Conservation (phyloP, 2,113 vertebrate genomes). For the Xiphophorus hellerii region DNA sequence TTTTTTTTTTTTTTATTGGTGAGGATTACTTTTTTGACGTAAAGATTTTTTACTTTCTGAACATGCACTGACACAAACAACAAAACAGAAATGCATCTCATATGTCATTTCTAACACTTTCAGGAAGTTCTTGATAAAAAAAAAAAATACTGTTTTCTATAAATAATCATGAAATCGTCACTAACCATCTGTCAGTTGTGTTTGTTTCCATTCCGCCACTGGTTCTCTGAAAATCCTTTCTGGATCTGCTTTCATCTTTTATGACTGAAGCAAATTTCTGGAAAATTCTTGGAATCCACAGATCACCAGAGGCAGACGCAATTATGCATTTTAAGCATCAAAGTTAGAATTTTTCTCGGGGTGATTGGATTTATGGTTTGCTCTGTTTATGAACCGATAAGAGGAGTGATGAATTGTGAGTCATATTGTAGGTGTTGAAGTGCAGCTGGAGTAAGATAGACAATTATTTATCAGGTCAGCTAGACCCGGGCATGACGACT, state of each 20-base stretch:
- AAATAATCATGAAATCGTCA: slow-evolving; percentile 1
- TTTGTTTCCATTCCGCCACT: slow-evolving; percentile 10
- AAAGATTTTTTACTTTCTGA: not conserved
- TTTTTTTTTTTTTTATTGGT: not conserved
- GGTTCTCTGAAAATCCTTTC: slow-evolving; percentile 1
- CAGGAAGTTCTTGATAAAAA: not conserved
- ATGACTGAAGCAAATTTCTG: slow-evolving; percentile 7
- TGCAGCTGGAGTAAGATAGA: slow-evolving; percentile 35
- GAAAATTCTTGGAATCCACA: slow-evolving; percentile 2
- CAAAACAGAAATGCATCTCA: not conserved
- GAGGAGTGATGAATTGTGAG: slow-evolving; percentile 1
- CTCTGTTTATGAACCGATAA: slow-evolving; percentile 9
- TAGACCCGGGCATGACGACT: slow-evolving; percentile 41
- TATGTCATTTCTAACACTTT: slow-evolving; percentile 7
- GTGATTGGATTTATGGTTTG: not conserved
- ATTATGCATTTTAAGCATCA: not conserved
- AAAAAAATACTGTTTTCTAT: slow-evolving; percentile 10
- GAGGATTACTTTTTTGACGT: not conserved
- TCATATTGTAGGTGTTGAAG: slow-evolving; percentile 27
- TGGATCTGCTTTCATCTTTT: not conserved
- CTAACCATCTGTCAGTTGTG: slow-evolving; percentile 5
- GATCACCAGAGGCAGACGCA: not conserved
- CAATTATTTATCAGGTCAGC: slow-evolving; percentile 63
- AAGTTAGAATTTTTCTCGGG: not conserved
- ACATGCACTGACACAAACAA: not conserved